These are phyloP conservation scores for Antheraea mylitta DNA, from an alignment of 1,140 invertebrate species.

Conservation along the genomic window DNA sequence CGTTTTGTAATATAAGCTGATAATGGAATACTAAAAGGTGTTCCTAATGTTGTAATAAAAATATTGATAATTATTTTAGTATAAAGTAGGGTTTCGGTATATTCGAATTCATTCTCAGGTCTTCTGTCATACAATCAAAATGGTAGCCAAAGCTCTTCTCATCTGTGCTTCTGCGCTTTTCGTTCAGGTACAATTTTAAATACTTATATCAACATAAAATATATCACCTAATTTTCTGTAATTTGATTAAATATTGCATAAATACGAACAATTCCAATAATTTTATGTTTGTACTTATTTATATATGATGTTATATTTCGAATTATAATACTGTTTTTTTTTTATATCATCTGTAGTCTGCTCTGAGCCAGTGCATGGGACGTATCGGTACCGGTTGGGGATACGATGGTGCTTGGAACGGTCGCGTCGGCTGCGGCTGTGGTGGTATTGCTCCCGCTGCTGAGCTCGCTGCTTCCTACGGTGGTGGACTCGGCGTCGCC, in stretches of 20 bases:
- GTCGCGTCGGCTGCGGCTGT: background rate
- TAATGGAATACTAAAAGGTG: background rate
- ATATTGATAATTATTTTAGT: background rate
- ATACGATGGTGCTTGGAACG: background rate
- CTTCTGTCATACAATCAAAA: background rate
- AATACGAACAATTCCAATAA: too few relatives aligned
- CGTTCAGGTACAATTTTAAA: background rate
- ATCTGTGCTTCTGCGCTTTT: conserved; percentile 8
- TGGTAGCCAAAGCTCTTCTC: conserved; percentile 3
- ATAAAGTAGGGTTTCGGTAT: background rate
- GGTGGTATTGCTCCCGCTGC: background rate
- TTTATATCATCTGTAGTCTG: conserved; percentile 1
- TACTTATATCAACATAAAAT: too few relatives aligned
- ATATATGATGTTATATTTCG: background rate
- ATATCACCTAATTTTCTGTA: too few relatives aligned
- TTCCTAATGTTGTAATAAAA: background rate
- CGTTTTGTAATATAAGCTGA: background rate
- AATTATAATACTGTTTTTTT: background rate
- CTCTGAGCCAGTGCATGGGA: conserved; percentile 4
- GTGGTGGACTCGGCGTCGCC: too few relatives aligned
- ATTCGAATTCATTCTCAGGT: background rate
- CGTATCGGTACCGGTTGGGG: conserved; percentile 12
- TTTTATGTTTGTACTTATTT: background rate
- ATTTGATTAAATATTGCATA: too few relatives aligned
- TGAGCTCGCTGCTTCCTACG: too few relatives aligned